Conservation (phyloP, 2,113 vertebrate species). For the Neofelis nebulosa region DNA sequence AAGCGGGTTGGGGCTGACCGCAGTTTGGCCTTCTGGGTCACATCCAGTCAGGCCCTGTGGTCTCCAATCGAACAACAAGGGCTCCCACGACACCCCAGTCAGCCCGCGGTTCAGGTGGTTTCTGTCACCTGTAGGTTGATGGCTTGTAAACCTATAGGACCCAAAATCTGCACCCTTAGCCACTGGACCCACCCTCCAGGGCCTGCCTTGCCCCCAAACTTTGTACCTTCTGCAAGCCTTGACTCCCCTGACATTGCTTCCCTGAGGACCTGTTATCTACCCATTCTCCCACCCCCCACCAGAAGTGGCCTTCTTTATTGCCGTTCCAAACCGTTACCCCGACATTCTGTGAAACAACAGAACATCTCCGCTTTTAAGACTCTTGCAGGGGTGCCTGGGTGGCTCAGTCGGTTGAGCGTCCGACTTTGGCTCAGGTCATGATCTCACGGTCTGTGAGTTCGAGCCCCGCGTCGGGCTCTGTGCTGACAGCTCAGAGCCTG, state of each 20-base stretch:
- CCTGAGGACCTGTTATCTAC: neutral
- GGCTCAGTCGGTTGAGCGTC: too few species aligned
- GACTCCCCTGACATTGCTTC: neutral
- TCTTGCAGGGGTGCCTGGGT: neutral
- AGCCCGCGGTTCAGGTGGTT: neutral
- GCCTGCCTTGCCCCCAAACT: neutral
- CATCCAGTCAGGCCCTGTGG: neutral
- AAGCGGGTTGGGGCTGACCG: neutral
- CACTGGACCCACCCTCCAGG: neutral
- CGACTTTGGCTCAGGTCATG: too few species aligned
- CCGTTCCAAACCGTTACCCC: neutral
- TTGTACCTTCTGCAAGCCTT: neutral
- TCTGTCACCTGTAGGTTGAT: neutral
- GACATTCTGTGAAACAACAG: neutral
- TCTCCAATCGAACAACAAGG: neutral
- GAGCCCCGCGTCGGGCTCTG: too few species aligned
- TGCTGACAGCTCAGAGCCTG: too few species aligned
- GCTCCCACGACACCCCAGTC: neutral
- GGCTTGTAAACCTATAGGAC: neutral
- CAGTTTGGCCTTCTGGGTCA: neutral
- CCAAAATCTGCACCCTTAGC: neutral
- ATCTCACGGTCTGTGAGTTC: too few species aligned
- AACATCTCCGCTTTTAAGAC: neutral
- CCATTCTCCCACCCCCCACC: neutral
- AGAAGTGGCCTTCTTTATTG: neutral